Evolutionary conservation across 1,140 invertebrate genomes (phyloP).

Genomic region (Papilio helenus): DNA sequence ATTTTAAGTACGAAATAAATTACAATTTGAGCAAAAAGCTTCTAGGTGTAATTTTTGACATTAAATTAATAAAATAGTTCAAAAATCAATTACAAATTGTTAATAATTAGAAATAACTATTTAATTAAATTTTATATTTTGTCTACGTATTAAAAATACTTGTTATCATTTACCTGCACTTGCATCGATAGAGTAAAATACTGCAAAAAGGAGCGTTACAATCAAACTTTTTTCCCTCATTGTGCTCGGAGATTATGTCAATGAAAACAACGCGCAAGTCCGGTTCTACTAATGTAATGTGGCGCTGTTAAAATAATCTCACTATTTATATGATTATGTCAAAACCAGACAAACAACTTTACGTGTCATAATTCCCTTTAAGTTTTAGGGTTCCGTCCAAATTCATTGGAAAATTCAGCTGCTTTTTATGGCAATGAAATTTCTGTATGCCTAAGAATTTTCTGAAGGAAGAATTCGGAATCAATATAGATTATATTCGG

Average conservation of each 20-base stretch:
- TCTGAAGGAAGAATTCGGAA: too few species aligned
- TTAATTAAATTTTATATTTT: neutral
- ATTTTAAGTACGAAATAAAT: too few species aligned
- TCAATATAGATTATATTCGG: too few species aligned
- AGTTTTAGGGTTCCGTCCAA: conserved; percentile 3
- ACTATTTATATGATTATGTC: neutral
- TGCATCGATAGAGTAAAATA: neutral
- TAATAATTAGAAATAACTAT: neutral
- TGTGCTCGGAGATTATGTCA: neutral
- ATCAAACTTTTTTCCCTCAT: conserved; percentile 9
- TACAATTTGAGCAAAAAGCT: too few species aligned
- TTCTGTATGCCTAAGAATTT: too few species aligned
- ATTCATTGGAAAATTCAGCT: neutral
- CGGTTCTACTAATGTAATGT: neutral
- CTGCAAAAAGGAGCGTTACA: neutral
- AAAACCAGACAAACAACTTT: conserved; percentile 6
- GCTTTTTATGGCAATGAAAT: too few species aligned
- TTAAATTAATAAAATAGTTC: too few species aligned
- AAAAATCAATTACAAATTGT: conserved; percentile 19
- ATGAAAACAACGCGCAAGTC: neutral
- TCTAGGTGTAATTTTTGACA: too few species aligned
- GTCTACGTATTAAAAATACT: neutral
- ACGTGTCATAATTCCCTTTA: neutral
- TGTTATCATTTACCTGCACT: conserved; percentile 11
- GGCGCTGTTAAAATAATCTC: neutral